A percentile compares a stretch with the other conserved stretches of the same genome.
Evolutionary conservation across 2,113 vertebrate genomes (phyloP).

Genomic region (Mus spicilegus): DNA sequence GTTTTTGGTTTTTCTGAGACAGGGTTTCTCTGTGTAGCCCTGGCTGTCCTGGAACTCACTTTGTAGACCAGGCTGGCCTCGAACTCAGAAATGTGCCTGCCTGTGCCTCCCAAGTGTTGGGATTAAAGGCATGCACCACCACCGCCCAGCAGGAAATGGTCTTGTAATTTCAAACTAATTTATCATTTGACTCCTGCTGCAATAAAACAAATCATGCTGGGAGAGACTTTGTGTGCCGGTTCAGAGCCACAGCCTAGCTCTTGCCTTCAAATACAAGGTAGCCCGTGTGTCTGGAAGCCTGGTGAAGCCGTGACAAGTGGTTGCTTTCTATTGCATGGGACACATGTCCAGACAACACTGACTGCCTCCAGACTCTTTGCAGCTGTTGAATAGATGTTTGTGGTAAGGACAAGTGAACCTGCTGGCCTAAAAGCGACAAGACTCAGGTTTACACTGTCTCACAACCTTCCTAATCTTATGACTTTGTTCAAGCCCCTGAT

Average conservation of each 20-base stretch:
- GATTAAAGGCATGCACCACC: no score
- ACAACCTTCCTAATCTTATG: neutral
- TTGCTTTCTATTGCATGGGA: neutral
- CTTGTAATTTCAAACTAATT: neutral
- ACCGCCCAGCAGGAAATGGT: neutral
- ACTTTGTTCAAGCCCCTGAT: neutral
- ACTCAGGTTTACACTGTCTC: neutral
- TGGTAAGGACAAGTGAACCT: neutral
- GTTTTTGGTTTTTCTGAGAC: no score
- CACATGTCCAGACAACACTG: neutral
- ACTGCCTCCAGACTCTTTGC: neutral
- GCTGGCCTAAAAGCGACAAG: neutral
- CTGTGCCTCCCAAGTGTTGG: no score
- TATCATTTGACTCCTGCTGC: neutral
- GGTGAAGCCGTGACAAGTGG: neutral
- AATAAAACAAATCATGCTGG: conserved; percentile 7
- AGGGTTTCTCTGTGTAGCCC: no score
- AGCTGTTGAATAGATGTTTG: conserved; percentile 33
- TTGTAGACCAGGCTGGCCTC: no score
- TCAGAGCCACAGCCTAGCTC: neutral
- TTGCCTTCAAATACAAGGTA: neutral
- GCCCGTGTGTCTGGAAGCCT: neutral
- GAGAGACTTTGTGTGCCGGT: neutral
- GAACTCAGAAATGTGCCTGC: no score
- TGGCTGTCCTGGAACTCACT: no score